A percentile compares a stretch with the other conserved stretches of the same genome.
Conservation (phyloP, 2,888 invertebrate genomes). For the Folsomia candida region DNA sequence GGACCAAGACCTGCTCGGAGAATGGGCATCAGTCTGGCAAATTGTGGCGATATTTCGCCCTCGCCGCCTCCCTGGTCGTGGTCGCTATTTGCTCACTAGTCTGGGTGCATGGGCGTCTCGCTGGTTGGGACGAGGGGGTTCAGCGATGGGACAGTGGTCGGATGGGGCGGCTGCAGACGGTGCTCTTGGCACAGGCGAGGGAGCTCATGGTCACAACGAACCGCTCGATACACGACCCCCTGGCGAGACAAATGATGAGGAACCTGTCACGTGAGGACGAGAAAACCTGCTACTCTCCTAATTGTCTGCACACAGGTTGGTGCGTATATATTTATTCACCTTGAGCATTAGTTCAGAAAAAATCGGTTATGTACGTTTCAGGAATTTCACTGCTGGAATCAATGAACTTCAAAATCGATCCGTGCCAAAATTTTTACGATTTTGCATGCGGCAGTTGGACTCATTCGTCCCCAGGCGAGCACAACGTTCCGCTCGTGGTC, state of each 20-base stretch:
- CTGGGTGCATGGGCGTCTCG: neutral
- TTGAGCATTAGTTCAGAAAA: neutral
- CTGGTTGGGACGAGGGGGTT: neutral
- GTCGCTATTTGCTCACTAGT: neutral
- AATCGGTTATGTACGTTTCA: constrained; percentile 2
- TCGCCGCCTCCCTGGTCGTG: neutral
- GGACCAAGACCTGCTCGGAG: neutral
- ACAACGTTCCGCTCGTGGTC: neutral
- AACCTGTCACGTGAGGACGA: constrained; percentile 27
- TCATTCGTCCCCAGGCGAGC: neutral
- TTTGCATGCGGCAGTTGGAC: constrained; percentile 40
- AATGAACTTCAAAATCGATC: constrained; percentile 35
- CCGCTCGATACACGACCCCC: constrained; percentile 23
- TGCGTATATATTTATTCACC: neutral
- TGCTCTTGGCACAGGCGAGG: constrained; percentile 24
- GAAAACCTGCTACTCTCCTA: constrained; percentile 35
- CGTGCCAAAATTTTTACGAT: constrained; percentile 38
- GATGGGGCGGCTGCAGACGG: constrained; percentile 32
- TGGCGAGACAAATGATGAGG: constrained; percentile 22
- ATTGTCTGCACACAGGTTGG: constrained; percentile 39
- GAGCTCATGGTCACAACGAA: constrained; percentile 26
- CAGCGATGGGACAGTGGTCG: constrained; percentile 10
- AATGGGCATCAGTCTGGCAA: neutral
- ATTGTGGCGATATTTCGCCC: neutral
- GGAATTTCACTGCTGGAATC: constrained; percentile 35